phyloP scores from a whole-genome alignment of 2,888 invertebrate genomes.

The Polydesmus complanatus region DNA sequence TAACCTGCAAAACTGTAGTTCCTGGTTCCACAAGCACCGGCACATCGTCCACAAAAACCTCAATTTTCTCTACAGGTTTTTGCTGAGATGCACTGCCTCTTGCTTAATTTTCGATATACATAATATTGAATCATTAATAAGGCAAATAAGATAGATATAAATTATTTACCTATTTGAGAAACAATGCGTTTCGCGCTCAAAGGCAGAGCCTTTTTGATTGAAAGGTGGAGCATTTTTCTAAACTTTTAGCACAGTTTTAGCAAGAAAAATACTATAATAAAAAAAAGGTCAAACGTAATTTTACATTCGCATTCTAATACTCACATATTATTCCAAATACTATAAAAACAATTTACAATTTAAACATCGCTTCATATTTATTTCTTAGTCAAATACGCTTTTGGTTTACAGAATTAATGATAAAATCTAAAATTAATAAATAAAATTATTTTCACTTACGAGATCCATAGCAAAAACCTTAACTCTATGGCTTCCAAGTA shows the following conservation, averaged over 20 bases:
- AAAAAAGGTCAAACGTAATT: too few relatives aligned
- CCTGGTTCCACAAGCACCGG: conserved; percentile 87
- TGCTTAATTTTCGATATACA: neutral
- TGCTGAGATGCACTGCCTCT: conserved; percentile 6
- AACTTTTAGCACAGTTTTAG: neutral
- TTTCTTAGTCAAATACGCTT: too few relatives aligned
- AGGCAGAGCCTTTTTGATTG: conserved; percentile 11
- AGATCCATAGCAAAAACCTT: too few relatives aligned
- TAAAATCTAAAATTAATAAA: too few relatives aligned
- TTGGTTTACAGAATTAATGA: too few relatives aligned
- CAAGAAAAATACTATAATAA: too few relatives aligned
- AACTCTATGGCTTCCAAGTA: too few relatives aligned
- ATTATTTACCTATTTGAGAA: conserved; percentile 4
- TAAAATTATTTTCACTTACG: too few relatives aligned
- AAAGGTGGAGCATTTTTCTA: conserved; percentile 6
- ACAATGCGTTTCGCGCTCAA: conserved; percentile 3
- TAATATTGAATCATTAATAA: neutral
- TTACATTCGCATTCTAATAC: too few relatives aligned
- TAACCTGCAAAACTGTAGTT: conserved; percentile 87
- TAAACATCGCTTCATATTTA: too few relatives aligned
- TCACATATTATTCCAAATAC: too few relatives aligned
- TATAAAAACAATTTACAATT: too few relatives aligned
- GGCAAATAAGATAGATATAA: neutral
- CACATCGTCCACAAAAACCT: conserved; percentile 95
- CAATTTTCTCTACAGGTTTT: conserved; percentile 52